These are phyloP conservation scores for Cryptocheilus praepositus DNA, from an alignment of 2,888 invertebrate species.

Conservation along the genomic window DNA sequence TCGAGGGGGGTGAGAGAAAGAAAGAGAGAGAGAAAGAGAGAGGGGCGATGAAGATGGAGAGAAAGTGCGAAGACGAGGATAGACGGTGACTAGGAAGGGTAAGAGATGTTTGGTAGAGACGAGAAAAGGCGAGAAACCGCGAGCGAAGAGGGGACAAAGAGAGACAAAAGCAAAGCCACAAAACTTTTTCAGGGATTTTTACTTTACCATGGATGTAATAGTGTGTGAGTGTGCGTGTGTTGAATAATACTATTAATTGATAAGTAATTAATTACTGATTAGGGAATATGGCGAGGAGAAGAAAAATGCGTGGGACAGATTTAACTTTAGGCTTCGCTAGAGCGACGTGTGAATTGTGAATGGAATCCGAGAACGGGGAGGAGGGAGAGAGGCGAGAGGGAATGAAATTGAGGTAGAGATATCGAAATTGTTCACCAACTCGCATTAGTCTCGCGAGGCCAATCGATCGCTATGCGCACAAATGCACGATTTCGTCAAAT, in stretches of 20 bases:
- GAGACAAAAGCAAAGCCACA: conserved; percentile 54
- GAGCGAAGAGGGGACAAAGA: conserved; percentile 29
- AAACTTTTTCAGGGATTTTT: conserved; percentile 72
- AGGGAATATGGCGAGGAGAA: conserved; percentile 51
- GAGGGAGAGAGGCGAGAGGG: conserved; percentile 1
- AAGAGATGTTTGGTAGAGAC: neutral
- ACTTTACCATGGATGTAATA: conserved; percentile 72
- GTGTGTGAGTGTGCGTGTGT: conserved; percentile 73
- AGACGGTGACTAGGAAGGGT: too few species aligned
- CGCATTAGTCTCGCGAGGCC: conserved; percentile 37
- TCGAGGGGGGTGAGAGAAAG: conserved; percentile 22
- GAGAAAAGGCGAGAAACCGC: conserved; percentile 3
- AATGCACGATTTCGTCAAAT: too few species aligned
- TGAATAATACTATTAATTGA: conserved; percentile 72
- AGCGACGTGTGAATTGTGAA: conserved; percentile 7
- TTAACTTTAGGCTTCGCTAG: conserved; percentile 46
- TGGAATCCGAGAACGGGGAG: conserved; percentile 10
- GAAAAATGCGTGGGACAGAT: conserved; percentile 20
- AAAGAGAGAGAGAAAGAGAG: neutral
- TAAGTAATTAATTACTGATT: conserved; percentile 72
- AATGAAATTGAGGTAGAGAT: neutral
- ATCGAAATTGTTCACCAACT: conserved; percentile 20
- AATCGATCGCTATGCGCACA: conserved; percentile 19
- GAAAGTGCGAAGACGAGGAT: neutral
- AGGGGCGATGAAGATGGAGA: neutral